Conservation (phyloP, 2,888 invertebrate species). For the Mythimna impura region DNA sequence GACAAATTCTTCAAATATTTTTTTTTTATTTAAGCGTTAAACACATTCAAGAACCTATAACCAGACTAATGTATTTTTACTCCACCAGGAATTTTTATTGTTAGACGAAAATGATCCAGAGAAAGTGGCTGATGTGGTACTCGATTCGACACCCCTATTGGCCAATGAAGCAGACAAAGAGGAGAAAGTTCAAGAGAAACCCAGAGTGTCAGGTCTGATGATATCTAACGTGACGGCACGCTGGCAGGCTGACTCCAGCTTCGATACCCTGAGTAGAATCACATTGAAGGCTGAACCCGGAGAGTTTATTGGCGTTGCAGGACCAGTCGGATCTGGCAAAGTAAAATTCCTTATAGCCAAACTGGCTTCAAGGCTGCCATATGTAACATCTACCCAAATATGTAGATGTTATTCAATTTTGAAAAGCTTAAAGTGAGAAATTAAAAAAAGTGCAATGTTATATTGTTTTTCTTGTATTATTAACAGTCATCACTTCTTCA, state of each 20-base stretch:
- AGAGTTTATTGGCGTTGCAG: conserved; percentile 92
- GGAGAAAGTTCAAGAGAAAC: conserved; percentile 18
- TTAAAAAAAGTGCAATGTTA: background rate
- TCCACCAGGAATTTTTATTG: conserved; percentile 82
- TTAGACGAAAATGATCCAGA: conserved; percentile 81
- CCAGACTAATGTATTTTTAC: conserved; percentile 4
- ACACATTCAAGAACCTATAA: background rate
- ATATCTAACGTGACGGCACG: conserved; percentile 83
- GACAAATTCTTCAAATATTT: background rate
- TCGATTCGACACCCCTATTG: conserved; percentile 42
- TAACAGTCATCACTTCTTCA: conserved; percentile 92
- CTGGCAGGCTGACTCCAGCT: conserved; percentile 82
- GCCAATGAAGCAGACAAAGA: conserved; percentile 39
- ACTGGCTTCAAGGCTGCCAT: background rate
- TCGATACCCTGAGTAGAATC: conserved; percentile 89
- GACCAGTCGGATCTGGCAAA: conserved; percentile 94
- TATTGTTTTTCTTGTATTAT: background rate
- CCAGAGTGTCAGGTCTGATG: conserved; percentile 73
- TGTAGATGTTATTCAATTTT: background rate
- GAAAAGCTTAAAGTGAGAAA: background rate
- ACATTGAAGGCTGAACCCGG: conserved; percentile 88
- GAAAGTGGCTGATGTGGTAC: conserved; percentile 41
- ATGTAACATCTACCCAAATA: background rate
- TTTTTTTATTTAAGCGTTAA: background rate
- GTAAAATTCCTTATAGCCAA: conserved; percentile 68